These are phyloP conservation scores for Chloropsis cyanopogon DNA, from an alignment of 2,113 vertebrate species.

Conservation along the genomic window DNA sequence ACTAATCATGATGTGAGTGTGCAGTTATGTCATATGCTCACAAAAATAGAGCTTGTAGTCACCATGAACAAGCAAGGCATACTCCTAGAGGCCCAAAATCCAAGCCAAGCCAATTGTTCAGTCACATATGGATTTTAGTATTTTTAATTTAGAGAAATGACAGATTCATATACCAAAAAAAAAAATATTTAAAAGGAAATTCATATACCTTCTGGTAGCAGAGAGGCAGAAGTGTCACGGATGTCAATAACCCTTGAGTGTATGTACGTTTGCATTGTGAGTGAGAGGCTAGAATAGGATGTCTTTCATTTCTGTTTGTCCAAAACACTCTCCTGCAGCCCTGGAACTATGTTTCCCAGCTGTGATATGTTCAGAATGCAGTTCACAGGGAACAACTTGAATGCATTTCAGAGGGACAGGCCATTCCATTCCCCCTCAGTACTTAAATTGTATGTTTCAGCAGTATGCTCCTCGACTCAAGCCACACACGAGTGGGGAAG, in stretches of 20 bases:
- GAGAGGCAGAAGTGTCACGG: neutral
- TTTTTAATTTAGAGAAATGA: neutral
- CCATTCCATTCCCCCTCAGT: neutral
- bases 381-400: constrained; percentile 7
- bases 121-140: neutral
- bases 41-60: neutral
- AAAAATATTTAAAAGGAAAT: neutral
- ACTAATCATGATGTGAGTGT: neutral
- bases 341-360: neutral
- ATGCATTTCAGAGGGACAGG: constrained; percentile 19
- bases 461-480: neutral
- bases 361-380: constrained; percentile 34
- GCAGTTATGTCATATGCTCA: neutral
- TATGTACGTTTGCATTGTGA: neutral
- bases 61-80: neutral
- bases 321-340: neutral
- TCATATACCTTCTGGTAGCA: neutral
- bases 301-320: neutral
- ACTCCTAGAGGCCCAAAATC: neutral
- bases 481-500: neutral
- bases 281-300: neutral
- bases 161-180: neutral
- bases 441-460: neutral
- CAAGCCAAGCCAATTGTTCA: neutral
- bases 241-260: neutral